Base-by-base conservation (phyloP, 2,113 vertebrate genomes). In the Oxyruncus cristatus region DNA sequence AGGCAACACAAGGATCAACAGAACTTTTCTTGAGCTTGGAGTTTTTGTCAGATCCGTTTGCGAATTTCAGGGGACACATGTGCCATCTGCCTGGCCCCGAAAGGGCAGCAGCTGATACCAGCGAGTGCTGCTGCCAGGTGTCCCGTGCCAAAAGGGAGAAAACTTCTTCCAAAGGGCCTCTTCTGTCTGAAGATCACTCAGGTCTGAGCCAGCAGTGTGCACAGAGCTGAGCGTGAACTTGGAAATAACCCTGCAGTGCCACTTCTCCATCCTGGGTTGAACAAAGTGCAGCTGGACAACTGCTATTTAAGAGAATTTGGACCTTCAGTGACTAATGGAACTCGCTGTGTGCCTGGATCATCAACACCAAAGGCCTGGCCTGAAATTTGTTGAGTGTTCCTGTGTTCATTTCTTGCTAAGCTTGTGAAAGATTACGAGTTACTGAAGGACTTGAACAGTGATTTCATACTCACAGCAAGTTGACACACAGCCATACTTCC, bases 391-490 rank as follows among this genome's bases (percentile, higher is more conserved):
- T 24, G 44, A 35, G 13, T 44, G 6, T 35, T 59, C n/a, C 41
- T 52, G 33, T 26, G 49, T 14, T 12, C 22, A 19, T 44, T 84
- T 87, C 46, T 70, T 80, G 42, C 14, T 21, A 39, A 39, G 49
- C 12, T 32, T 83, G 16, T 23, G 39, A 58, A 78, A 20, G 33
- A 30, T 39, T 71, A 28, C 15, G 28, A 53, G 35, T n/a, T 42
- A 75, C 15, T 44, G 74, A 53, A 83, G 16, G 46, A 67, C 35
- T 33, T 1, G 0, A 46, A 17, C 22, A 14, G 4, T 21, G 6
- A 12, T 70, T 77, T 65, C 27, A 42, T 26, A 8, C 22, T 53
- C 10, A 50, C 12, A 22, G 10, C 0, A 0, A 52, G 14, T 18
- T 1, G 1, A 41, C 24, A 41, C 5, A 14, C 11, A 82, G 9